Evolutionary conservation across 2,113 vertebrate genomes (phyloP), one percentile per base, ranked within the genome.

Genomic region (Alaudala cheleensis): DNA sequence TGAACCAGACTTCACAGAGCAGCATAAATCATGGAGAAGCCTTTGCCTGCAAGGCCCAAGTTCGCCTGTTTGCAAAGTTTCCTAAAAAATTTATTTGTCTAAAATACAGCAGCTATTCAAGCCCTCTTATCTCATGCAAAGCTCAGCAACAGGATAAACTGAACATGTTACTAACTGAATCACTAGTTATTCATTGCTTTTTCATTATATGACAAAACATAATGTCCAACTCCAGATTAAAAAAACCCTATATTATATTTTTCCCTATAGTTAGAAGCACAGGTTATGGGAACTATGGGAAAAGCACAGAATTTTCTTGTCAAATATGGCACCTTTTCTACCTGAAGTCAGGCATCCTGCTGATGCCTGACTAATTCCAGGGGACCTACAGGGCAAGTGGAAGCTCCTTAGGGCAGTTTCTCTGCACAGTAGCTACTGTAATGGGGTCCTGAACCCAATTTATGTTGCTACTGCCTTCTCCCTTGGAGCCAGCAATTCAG

Each of bases 381-480:
- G 23, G 29, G 53, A 54, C 51, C 54, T 65, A 17, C 1, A 8
- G 60, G 56, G n/a, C 0, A 3, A 67, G 22, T 4, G 5, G 50
- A 69, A 89, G 70, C 19, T 82, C 78, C 81, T 34, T 42, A 37
- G 50, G 66, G 81, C 45, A 77, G 37, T 58, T 92, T 62, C 33
- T 65, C 34, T 66, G 58, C 84, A 57, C 73, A 62, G 73, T 1
- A 65, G 31, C 61, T 18, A 29, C 29, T 24, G 16, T 17, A 86
- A 85, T 11, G 8, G 82, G 74, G 89, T 89, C 66, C 74, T 69
- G 74, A 95, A 85, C 78, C 45, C 62, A 71, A 76, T 80, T 72
- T 66, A 80, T 4, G 2, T 47, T 66, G 79, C 64, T 93, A 31
- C 39, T 58, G 58, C 66, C 84, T 91, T 61, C 42, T 82, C n/a